phyloP scores from a whole-genome alignment of 2,888 invertebrate genomes.

The Keiferia lycopersicella region DNA sequence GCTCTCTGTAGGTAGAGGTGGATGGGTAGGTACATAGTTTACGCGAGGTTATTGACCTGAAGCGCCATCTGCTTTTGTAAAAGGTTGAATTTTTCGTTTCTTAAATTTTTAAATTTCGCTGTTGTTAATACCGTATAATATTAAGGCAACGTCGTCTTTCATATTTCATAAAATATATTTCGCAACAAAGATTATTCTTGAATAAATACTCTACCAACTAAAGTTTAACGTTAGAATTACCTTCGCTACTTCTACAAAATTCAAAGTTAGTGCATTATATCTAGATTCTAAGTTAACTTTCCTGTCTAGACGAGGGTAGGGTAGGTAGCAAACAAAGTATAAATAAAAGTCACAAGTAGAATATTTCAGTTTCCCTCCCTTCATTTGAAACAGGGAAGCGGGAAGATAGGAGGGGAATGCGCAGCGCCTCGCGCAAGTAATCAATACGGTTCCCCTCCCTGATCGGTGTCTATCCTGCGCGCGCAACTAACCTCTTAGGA shows the following conservation, averaged over 20 bases:
- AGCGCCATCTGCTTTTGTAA: conserved; percentile 42
- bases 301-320: conserved; percentile 33
- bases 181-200: not conserved
- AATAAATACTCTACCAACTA: not conserved
- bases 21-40: conserved; percentile 46
- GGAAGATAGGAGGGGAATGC: conserved; percentile 46
- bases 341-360: conserved; percentile 42
- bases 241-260: not conserved
- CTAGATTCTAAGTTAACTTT: conserved; percentile 15
- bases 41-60: conserved; percentile 45
- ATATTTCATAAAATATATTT: no score
- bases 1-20: conserved; percentile 39
- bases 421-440: conserved; percentile 58
- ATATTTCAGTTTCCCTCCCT: conserved; percentile 56
- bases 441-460: conserved; percentile 70
- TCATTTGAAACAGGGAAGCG: conserved; percentile 49
- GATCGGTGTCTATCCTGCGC: conserved; percentile 51
- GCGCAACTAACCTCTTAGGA: conserved; percentile 53
- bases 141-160: no score
- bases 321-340: conserved; percentile 33
- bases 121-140: no score
- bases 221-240: not conserved
- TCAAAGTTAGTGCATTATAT: not conserved
- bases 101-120: not conserved
- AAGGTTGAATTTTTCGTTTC: not conserved